phyloP scores from a whole-genome alignment of 2,888 invertebrate species.

The Ennomos erosarius region DNA sequence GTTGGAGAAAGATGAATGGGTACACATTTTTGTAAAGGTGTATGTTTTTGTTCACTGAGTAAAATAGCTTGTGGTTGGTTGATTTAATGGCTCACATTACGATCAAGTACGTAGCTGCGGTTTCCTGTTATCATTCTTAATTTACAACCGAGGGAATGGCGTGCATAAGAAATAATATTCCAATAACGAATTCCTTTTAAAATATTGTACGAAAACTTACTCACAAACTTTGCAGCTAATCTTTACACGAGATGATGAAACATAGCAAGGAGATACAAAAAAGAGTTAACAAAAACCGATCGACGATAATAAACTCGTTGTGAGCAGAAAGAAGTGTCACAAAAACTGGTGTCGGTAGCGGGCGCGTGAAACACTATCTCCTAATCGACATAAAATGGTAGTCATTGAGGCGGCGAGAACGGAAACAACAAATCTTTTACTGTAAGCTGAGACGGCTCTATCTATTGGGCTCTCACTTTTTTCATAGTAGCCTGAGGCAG shows the following conservation, averaged over 20 bases:
- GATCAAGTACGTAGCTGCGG: conserved; percentile 64
- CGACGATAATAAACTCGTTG: conserved; percentile 78
- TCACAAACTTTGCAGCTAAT: too few species aligned
- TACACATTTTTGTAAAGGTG: conserved; percentile 81
- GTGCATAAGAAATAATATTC: conserved; percentile 2
- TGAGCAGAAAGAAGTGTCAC: conserved; percentile 76
- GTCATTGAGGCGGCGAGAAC: conserved; percentile 81
- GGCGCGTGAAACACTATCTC: conserved; percentile 82
- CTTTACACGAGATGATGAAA: conserved; percentile 45
- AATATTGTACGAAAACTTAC: conserved; percentile 36
- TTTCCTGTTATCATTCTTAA: conserved; percentile 69
- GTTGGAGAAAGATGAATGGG: conserved; percentile 83
- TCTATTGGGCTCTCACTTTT: conserved; percentile 75
- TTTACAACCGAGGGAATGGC: conserved; percentile 48
- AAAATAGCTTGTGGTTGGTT: conserved; percentile 78
- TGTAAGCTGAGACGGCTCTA: conserved; percentile 71
- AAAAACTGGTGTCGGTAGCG: conserved; percentile 83
- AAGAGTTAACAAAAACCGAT: conserved; percentile 62
- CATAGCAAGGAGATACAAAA: conserved; percentile 54
- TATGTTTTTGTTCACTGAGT: conserved; percentile 78
- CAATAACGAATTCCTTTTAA: conserved; percentile 14
- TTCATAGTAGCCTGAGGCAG: conserved; percentile 52
- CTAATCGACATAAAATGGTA: conserved; percentile 84
- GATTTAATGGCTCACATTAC: conserved; percentile 75
- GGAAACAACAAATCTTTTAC: conserved; percentile 81